Percentiles rank a stretch among this genome's conserved stretches.
Conservation (phyloP, 2,797 vertebrate species). For the Lycodopsis pacificus region DNA sequence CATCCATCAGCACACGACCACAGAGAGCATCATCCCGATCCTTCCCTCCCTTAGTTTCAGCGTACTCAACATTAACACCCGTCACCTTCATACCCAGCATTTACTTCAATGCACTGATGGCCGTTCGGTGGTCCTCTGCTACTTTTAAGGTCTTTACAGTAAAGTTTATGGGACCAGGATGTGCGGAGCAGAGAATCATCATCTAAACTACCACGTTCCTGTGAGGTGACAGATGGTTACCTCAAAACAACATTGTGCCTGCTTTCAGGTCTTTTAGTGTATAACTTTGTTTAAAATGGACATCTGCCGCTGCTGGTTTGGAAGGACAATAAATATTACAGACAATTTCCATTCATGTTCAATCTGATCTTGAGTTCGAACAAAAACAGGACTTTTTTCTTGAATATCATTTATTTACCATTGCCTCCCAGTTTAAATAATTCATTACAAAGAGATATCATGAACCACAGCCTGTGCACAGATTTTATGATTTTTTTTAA, state of each 20-base stretch:
- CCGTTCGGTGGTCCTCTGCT: not conserved
- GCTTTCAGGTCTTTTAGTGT: not conserved
- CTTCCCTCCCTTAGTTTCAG: constrained; percentile 39
- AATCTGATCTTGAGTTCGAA: not conserved
- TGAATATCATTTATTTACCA: not conserved
- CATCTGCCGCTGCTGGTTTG: not conserved
- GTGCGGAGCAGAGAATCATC: not conserved
- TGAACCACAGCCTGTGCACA: too few relatives aligned
- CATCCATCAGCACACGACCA: constrained; percentile 15
- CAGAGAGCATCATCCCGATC: constrained; percentile 10
- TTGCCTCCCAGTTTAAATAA: not conserved
- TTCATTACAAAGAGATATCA: too few relatives aligned
- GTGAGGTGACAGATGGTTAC: not conserved
- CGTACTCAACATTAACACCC: not conserved
- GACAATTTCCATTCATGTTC: not conserved
- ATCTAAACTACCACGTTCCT: not conserved
- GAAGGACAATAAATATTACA: not conserved
- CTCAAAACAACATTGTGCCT: not conserved
- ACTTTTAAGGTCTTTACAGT: not conserved
- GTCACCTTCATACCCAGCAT: not conserved
- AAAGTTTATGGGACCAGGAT: too few relatives aligned
- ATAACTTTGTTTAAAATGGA: not conserved
- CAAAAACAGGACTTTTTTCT: not conserved
- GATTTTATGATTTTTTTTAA: not conserved
- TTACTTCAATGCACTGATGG: not conserved